Evolutionary conservation across 2,888 invertebrate genomes (phyloP), one percentile per base, ranked within the genome.

Genomic region (Acleris laterana): DNA sequence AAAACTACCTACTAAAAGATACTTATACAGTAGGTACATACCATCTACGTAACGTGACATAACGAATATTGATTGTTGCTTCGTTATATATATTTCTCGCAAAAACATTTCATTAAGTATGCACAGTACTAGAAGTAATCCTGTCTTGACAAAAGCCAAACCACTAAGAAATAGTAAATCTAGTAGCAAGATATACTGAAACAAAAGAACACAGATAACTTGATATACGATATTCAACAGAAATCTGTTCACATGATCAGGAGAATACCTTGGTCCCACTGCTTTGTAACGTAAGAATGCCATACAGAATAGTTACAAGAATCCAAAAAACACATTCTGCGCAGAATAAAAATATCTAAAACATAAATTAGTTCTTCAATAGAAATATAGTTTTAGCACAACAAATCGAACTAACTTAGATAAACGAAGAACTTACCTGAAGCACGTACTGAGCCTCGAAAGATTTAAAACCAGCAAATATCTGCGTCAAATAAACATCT

Each of bases 381-480:
- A 46, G 46, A 7, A 16, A 38, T 38, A 13, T 38, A n/a, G 46
- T 17, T 16, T 16, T 3, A 46, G 6, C 5, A 46, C 16, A n/a
- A 46, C 0, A 46, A 0, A 16, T 6, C 16, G 16, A 5, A n/a
- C 6, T 46, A 2, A n/a, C n/a, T 17, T n/a, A 16, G 25, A 25
- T 0, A n/a, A 0, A n/a, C 16, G 3, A 17, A 46, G 5, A 46
- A 19, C 19, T 50, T 46, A 65, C 68, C 61, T 69, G 69, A 57
- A 67, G 63, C 16, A 13, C 22, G 44, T 51, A 69, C 2, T 50
- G 28, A 25, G 63, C 38, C 42, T 61, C 52, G 46, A 67, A 66
- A 16, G n/a, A 48, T 19, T 25, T 1, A 62, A 62, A 67, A 4
- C 67, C 63, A 19, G n/a, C 25, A 55, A 69, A 63, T 17, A 69